Conservation (phyloP, 2,888 invertebrate genomes). For the Silvanus unidentatus region DNA sequence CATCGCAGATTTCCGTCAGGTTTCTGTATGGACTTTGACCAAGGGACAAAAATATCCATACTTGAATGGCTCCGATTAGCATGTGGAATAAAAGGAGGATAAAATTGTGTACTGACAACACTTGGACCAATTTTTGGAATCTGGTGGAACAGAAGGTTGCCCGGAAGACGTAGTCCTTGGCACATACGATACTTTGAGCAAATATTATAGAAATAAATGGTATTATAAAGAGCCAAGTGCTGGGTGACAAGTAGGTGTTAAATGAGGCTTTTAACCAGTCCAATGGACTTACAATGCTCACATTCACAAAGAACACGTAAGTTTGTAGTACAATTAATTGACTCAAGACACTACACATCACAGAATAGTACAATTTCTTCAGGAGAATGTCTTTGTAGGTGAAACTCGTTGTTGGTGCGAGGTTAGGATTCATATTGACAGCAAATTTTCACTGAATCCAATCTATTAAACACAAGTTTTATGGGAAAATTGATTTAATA, state of each 20-base stretch:
- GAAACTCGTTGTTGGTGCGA: conserved; percentile 27
- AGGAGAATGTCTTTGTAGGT: conserved; percentile 55
- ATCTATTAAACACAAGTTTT: background rate
- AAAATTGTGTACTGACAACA: conserved; percentile 57
- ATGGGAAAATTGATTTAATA: no score
- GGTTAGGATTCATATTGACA: conserved; percentile 24
- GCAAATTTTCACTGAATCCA: background rate
- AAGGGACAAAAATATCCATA: conserved; percentile 64
- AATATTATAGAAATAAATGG: conserved; percentile 60
- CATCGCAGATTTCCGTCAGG: conserved; percentile 48
- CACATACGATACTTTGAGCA: conserved; percentile 66
- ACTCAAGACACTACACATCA: conserved; percentile 38
- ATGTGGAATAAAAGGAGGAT: conserved; percentile 55
- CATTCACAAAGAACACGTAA: conserved; percentile 52
- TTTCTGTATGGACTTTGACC: conserved; percentile 55
- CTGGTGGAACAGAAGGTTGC: conserved; percentile 59
- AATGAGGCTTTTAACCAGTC: conserved; percentile 60
- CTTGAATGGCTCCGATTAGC: conserved; percentile 59
- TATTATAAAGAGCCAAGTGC: conserved; percentile 61
- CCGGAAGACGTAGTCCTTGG: conserved; percentile 61
- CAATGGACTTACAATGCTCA: conserved; percentile 58
- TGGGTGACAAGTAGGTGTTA: conserved; percentile 53
- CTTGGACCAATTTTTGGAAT: conserved; percentile 58
- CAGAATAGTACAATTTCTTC: conserved; percentile 52
- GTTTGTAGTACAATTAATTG: conserved; percentile 37